Evolutionary conservation across 2,797 vertebrate genomes (phyloP).

Genomic region (Danio jaintianensis): DNA sequence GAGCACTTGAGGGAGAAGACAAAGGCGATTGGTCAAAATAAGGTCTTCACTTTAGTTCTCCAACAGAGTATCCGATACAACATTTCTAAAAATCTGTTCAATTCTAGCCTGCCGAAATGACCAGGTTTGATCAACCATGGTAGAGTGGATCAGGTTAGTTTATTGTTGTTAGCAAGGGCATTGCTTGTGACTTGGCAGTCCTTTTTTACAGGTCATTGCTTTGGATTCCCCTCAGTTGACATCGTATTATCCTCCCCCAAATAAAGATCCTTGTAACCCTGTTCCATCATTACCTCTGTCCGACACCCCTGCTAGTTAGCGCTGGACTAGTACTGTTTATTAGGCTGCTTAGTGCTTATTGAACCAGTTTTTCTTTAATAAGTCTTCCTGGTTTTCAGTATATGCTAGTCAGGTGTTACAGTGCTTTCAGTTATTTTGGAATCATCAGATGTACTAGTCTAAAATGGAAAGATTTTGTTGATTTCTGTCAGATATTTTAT

Average conservation of each 20-base stretch:
- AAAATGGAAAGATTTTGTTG: too few relatives aligned
- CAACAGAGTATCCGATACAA: background rate
- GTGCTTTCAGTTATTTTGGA: background rate
- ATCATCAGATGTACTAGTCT: background rate
- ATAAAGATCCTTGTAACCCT: too few relatives aligned
- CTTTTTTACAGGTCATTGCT: too few relatives aligned
- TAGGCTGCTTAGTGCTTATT: background rate
- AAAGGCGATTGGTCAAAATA: conserved; percentile 19
- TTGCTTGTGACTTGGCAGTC: too few relatives aligned
- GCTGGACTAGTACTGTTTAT: background rate
- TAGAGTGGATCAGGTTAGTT: background rate
- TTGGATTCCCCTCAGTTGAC: too few relatives aligned
- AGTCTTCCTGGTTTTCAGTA: background rate
- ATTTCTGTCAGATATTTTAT: too few relatives aligned
- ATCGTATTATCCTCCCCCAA: too few relatives aligned
- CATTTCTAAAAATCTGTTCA: background rate
- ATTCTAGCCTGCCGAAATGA: background rate
- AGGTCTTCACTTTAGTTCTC: background rate
- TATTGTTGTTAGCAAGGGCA: too few relatives aligned
- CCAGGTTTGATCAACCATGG: background rate
- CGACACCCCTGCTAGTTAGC: background rate
- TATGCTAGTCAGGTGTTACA: background rate
- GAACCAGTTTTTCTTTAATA: background rate
- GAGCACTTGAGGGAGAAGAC: conserved; percentile 48
- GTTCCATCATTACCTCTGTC: too few relatives aligned